A percentile compares a stretch with the other conserved stretches of the same genome.
phyloP scores from a whole-genome alignment of 2,888 invertebrate species.

The Electrophaes corylata region DNA sequence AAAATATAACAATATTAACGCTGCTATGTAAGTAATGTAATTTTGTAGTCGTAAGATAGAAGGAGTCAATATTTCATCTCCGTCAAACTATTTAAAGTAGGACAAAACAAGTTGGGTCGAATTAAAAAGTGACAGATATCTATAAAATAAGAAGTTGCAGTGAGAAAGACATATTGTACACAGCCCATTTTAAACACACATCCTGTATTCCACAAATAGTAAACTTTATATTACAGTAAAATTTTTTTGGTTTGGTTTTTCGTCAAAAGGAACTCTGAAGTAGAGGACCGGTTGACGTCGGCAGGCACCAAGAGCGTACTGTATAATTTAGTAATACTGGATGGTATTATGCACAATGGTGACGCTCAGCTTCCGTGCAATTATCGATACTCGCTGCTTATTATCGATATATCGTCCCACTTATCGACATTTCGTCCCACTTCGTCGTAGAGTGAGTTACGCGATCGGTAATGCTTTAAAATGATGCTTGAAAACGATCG shows the following conservation, averaged over 20 bases:
- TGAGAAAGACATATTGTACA: too few species aligned
- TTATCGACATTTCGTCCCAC: conserved; percentile 42
- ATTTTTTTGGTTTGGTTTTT: background rate
- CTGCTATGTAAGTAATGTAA: too few species aligned
- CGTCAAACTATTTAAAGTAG: too few species aligned
- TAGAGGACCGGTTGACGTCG: conserved; percentile 51
- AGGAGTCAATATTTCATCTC: too few species aligned
- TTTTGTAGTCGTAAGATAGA: too few species aligned
- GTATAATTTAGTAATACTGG: conserved; percentile 76
- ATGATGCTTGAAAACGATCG: conserved; percentile 66
- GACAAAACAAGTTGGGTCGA: too few species aligned
- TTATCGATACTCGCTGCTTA: conserved; percentile 67
- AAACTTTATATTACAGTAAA: background rate
- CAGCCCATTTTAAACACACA: too few species aligned
- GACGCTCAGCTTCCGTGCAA: conserved; percentile 68
- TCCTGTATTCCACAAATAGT: too few species aligned
- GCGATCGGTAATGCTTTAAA: conserved; percentile 67
- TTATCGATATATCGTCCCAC: conserved; percentile 62
- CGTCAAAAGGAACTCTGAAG: conserved; percentile 13
- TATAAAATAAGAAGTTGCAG: too few species aligned
- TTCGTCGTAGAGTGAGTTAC: conserved; percentile 49
- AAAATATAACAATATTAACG: too few species aligned
- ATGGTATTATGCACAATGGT: conserved; percentile 78
- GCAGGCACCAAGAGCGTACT: conserved; percentile 43
- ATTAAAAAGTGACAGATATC: too few species aligned